Conservation (phyloP, 2,113 vertebrate species). For the Podarcis cretensis region DNA sequence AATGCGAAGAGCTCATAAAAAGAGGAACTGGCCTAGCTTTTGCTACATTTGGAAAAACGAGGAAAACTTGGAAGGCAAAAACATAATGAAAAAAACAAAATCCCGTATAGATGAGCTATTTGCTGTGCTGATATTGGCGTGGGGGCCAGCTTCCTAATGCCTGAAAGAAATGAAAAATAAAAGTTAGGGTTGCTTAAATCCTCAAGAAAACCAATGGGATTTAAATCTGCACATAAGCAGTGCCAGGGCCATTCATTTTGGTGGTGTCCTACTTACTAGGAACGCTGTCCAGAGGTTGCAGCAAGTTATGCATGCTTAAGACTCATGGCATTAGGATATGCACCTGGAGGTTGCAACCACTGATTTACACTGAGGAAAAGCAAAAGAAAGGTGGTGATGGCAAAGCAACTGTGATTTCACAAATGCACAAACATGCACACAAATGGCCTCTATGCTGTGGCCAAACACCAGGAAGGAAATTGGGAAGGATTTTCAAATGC, state of each 20-base stretch:
- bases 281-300: neutral
- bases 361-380: neutral
- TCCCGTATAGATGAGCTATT: neutral
- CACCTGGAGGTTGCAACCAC: neutral
- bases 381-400: neutral
- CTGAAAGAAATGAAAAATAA: neutral
- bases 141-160: neutral
- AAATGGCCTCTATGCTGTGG: neutral
- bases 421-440: neutral
- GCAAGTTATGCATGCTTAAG: neutral
- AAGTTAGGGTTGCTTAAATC: neutral
- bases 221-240: neutral
- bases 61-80: neutral
- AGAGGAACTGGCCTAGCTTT: neutral
- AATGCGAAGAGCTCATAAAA: slow-evolving; percentile 10
- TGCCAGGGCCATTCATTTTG: neutral
- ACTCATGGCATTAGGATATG: neutral
- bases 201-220: neutral
- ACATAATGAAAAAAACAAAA: neutral
- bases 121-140: neutral
- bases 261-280: neutral
- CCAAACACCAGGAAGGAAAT: neutral
- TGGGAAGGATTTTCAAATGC: neutral
- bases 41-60: neutral
- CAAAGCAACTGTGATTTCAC: neutral